Evolutionary conservation across 2,888 invertebrate species (phyloP), one percentile per base, ranked within the genome.

Genomic region (Heliconius ismenius): DNA sequence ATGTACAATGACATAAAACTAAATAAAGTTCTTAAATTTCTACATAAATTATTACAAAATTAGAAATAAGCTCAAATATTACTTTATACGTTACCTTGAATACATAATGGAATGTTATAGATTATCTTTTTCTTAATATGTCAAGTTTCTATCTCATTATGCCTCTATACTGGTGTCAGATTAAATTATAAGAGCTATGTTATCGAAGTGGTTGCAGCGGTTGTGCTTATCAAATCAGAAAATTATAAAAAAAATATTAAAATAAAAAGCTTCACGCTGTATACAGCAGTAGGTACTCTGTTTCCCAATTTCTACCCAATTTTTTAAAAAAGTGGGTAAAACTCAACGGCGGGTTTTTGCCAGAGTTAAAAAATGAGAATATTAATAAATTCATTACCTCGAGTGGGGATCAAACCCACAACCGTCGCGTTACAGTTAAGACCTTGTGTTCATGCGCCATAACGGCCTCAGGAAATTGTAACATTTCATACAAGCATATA

Each of bases 1-100:
- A 77, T 64, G 68, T 83, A 80, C 83, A 84, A 84, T 75, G 83
- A 81, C 32, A 64, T 72, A 82, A 80, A 80, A 72, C 79, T 80
- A 84, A 80, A 73, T 62, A 79, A 74, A 76, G 70, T 75, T 72
- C 73, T 81, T 79, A 78, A 49, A 68, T 75, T 32, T 65, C 39
- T 76, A 78, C 74, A 24, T 73, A 65, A 63, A 67, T 58, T 62
- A 78, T 58, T 76, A 76, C 70, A 76, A 76, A 76, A 76, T 70
- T 39, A 65, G 54, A 70, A 69, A 75, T 63, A 69, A 36, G 75
- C 70, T 63, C 75, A 63, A 36, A 73, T 39, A 62, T 73, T 73
- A 62, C 18, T 62, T 73, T 21, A 36, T 24, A 62, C 39, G 39
- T 73, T 62, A 62, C 36, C 39, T 62, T 62, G 39, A 43, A 43